Base-by-base conservation (phyloP, 1,140 invertebrate genomes). In the Bombus ignitus region DNA sequence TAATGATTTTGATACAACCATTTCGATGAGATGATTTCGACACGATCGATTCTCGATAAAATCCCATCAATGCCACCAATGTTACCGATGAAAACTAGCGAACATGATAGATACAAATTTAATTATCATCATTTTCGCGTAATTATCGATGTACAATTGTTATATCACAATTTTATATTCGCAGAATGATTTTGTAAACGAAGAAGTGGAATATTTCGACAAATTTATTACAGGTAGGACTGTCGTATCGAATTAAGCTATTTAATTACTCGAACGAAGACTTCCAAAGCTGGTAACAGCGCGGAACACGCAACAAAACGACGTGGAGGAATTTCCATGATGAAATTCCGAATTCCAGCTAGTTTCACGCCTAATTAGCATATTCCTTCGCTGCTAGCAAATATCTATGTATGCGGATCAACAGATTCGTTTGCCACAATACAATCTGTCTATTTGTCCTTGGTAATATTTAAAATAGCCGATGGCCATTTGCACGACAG, bases 21-120 rank as follows among this genome's bases (percentile, higher is more conserved):
- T 47, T 18, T 47, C 47, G 5, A 47, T 47, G 15, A 53, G 8
- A 53, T 18, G 1, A 53, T 22, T 22, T 53, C 2, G 18, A 8
- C 18, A 8, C 47, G 6, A 53, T 53, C 6, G 18, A 8, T 2
- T 22, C 18, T 53, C 12, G 28, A n/a, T 28, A 62, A n/a, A 62
- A n/a, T n/a, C 25, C 1, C 12, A n/a, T 5, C 28, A 0, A 2
- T 28, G 10, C 3, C 10, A n/a, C 25, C 0, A 25, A 0, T 3
- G 57, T 28, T 28, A 59, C 25, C 1, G 12, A 62, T 62, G 59
- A n/a, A n/a, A 1, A 62, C 4, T 10, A 62, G 25, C 28, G 9
- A 62, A 13, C 12, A 9, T 12, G 25, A 59, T 12, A 28, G 28
- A 6, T 47, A 47, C 47, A 53, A 53, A 53, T 22, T 53, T 22